phyloP scores from a whole-genome alignment of 2,113 vertebrate species.

The Podilymbus podiceps region DNA sequence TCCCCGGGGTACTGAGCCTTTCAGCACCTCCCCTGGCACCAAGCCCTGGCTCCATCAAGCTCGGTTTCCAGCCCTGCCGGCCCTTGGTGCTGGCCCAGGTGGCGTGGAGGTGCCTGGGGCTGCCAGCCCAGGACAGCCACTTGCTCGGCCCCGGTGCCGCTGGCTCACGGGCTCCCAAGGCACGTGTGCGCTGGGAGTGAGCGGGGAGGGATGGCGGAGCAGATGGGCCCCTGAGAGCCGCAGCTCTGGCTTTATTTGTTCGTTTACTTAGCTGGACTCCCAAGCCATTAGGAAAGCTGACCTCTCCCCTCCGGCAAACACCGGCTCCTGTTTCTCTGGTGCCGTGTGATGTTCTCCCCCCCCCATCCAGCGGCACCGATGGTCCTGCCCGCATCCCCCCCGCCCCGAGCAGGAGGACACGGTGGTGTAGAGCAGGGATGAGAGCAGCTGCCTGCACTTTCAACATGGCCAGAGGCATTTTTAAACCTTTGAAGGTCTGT shows the following conservation, averaged over 20 bases:
- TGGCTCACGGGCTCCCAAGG: fast-evolving
- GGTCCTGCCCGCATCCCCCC: background rate
- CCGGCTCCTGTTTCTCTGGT: background rate
- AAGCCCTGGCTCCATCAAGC: background rate
- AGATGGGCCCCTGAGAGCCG: background rate
- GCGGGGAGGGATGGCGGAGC: fast-evolving
- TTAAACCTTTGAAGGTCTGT: background rate
- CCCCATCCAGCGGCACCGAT: fast-evolving
- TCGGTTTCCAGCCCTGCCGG: fast-evolving
- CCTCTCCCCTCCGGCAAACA: background rate
- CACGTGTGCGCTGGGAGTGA: fast-evolving
- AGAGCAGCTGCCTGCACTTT: fast-evolving
- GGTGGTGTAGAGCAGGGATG: fast-evolving
- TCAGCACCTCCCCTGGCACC: background rate
- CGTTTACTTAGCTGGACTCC: background rate
- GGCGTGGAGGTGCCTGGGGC: background rate
- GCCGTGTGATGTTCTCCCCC: background rate
- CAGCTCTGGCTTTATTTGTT: background rate
- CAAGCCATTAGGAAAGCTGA: background rate
- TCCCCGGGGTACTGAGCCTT: background rate
- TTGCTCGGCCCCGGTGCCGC: fast-evolving
- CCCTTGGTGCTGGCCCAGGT: background rate
- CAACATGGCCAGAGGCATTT: background rate
- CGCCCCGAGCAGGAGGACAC: fast-evolving
- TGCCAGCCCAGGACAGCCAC: background rate